Evolutionary conservation across 2,113 vertebrate species (phyloP).

Genomic region (Actinemys pallida): DNA sequence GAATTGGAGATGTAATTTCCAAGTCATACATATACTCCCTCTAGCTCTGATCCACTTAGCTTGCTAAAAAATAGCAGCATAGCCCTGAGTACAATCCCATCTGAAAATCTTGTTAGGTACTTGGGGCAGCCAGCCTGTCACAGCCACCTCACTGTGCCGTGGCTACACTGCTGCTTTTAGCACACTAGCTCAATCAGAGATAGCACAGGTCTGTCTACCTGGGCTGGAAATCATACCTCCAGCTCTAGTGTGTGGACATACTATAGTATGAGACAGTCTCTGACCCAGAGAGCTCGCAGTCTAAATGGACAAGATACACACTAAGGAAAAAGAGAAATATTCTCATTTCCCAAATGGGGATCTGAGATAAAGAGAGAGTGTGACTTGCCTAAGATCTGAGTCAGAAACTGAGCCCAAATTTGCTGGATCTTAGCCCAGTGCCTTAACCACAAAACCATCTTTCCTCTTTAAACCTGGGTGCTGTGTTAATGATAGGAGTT

Average conservation of each 20-base stretch:
- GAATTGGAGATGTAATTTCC: neutral
- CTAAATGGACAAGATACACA: neutral
- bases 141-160: neutral
- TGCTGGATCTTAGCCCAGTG: neutral
- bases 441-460: neutral
- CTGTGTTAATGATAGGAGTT: neutral
- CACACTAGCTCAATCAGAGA: neutral
- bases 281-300: neutral
- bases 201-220: neutral
- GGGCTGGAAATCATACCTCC: neutral
- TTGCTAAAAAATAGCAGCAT: neutral
- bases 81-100: neutral
- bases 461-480: neutral
- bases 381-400: neutral
- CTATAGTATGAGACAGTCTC: neutral
- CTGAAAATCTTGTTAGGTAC: neutral
- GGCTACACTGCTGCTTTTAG: neutral
- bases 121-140: neutral
- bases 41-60: neutral
- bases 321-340: neutral
- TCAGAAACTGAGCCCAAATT: neutral
- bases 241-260: neutral
- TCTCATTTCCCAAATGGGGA: neutral
- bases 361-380: neutral
- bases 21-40: neutral